Base-by-base conservation (phyloP, 2,113 vertebrate genomes). In the Leptosomus discolor region DNA sequence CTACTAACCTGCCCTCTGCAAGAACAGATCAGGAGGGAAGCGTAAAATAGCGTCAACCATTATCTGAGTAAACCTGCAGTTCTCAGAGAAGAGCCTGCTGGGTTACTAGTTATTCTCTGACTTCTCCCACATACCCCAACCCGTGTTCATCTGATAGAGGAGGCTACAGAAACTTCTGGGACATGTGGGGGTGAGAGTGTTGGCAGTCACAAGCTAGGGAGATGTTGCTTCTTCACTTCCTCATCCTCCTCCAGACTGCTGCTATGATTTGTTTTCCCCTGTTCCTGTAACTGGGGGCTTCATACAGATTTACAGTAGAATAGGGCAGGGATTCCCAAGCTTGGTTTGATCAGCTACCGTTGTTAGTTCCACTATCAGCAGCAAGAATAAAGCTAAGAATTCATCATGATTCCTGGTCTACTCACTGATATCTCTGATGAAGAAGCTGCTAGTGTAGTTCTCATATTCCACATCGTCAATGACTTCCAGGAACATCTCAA, bases 401-500 rank as follows among this genome's bases (percentile, higher is more conserved):
- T 5, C 24, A 18, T 14, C 14, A 17, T 26, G 6, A 5, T 13
- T 16, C 29, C 53, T 30, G 34, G 19, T 39, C 36, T 67, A 95
- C 98, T 97, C 94, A 98, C 98, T 88, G 95, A 98, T 98, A 85
- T 98, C 98, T 77, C 98, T 96, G 97, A 98, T 97, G 98, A 98
- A 98, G 97, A 98, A 98, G 96, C 96, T 97, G 92, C 46, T 61
- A 32, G 69, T 98, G 89, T 97, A 98, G 84, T 98, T 98, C 82
- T 98, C 98, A 2, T 98, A 98, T 15, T 97, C 94, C 85, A 94
- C 92, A 41, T 94, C 97, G 0, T 98, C 95, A 8, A 97, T 36
- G 4, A 78, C 98, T 7, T 97, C 98, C 85, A 98, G 41, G 41
- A 94, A 11, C 41, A 98, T 50, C 41, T 96, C 95, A 1, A 75